Evolutionary conservation across 92 coral and sea anemone genomes (phyloP).

Genomic region (Phenganax subtilis): DNA sequence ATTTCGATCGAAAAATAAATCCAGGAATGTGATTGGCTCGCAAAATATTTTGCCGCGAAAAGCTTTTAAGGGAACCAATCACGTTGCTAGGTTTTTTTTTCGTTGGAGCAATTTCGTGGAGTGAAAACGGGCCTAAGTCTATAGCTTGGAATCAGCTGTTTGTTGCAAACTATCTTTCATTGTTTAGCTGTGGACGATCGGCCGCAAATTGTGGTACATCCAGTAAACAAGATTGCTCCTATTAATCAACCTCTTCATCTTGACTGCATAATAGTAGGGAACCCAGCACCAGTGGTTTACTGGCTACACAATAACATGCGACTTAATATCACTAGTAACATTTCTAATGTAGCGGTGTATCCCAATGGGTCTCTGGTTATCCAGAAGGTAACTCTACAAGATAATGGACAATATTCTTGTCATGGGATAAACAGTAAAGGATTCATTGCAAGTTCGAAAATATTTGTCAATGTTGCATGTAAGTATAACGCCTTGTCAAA

Average conservation of each 20-base stretch:
- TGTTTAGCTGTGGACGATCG: conserved; percentile 60
- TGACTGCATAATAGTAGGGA: conserved; percentile 75
- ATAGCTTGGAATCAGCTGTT: not conserved
- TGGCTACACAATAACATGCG: conserved; percentile 65
- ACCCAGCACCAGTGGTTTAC: conserved; percentile 67
- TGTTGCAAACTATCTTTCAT: not conserved
- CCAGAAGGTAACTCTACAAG: conserved; percentile 45
- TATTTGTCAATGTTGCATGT: conserved; percentile 82
- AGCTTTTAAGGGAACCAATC: too few relatives aligned
- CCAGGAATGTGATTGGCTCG: too few relatives aligned
- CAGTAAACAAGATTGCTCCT: conserved; percentile 59
- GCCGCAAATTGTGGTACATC: conserved; percentile 83
- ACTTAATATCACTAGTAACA: conserved; percentile 29
- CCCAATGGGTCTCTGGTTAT: conserved; percentile 81
- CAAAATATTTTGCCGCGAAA: too few relatives aligned
- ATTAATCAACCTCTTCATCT: conserved; percentile 59
- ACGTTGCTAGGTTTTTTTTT: too few relatives aligned
- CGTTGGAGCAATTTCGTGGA: too few relatives aligned
- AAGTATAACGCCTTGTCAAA: conserved; percentile 40
- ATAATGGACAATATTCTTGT: conserved; percentile 68
- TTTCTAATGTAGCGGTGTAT: conserved; percentile 55
- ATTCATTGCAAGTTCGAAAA: conserved; percentile 59
- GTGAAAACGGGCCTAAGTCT: not conserved
- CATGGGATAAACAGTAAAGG: conserved; percentile 67
- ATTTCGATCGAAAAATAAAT: too few relatives aligned